Evolutionary conservation across 2,113 vertebrate genomes (phyloP).

Genomic region (Maylandia zebra): DNA sequence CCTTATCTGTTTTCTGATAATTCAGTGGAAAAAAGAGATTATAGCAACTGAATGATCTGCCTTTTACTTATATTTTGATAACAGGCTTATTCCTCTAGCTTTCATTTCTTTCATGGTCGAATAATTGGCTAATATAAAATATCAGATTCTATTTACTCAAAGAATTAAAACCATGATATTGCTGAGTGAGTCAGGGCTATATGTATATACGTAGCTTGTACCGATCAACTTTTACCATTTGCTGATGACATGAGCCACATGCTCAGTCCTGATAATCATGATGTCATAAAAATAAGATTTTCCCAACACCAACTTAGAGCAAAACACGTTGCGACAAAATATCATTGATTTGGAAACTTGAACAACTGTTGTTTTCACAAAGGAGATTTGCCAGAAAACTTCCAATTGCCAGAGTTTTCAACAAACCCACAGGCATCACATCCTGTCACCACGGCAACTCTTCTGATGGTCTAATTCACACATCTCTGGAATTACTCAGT

Average conservation of each 20-base stretch:
- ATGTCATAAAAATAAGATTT: accelerated
- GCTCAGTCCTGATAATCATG: background rate
- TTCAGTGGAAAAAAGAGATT: background rate
- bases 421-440: background rate
- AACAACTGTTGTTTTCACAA: background rate
- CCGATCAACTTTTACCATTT: background rate
- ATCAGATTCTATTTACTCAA: background rate
- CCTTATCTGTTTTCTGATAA: background rate
- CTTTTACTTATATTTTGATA: background rate
- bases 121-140: background rate
- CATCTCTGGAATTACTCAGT: background rate
- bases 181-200: background rate
- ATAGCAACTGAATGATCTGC: background rate
- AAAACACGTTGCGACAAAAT: background rate
- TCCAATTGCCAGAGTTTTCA: background rate
- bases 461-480: background rate
- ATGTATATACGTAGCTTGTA: background rate
- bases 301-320: background rate
- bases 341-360: background rate
- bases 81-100: background rate
- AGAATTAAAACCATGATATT: background rate
- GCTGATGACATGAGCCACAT: background rate
- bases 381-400: background rate
- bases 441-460: background rate
- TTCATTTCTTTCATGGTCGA: background rate